A percentile compares a stretch with the other conserved stretches of the same genome.
Evolutionary conservation across 2,113 vertebrate species (phyloP).

Genomic region (Danionella cerebrum): DNA sequence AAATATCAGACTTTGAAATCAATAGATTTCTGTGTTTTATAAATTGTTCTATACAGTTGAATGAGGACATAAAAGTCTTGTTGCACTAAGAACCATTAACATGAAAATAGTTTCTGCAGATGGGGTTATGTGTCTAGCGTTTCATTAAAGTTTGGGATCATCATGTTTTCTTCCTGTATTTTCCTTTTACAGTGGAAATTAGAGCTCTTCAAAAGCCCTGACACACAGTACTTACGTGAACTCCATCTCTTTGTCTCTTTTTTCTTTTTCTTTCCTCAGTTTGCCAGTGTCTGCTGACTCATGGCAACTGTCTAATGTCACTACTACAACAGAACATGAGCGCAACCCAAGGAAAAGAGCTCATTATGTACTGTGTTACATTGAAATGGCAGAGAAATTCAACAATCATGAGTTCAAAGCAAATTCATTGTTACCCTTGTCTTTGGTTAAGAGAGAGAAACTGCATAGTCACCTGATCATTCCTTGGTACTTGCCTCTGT

Average conservation of each 20-base stretch:
- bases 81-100: slow-evolving; percentile 29
- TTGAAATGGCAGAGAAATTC: too few species aligned
- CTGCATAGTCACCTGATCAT: too few species aligned
- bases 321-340: background rate
- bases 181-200: slow-evolving; percentile 15
- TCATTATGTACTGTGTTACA: slow-evolving; percentile 8
- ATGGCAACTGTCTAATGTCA: slow-evolving; percentile 22
- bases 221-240: slow-evolving; percentile 37
- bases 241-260: slow-evolving; percentile 20
- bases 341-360: background rate
- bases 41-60: too few species aligned
- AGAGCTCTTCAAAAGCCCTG: slow-evolving; percentile 24
- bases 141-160: slow-evolving; percentile 29
- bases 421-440: too few species aligned
- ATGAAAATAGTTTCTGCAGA: slow-evolving; percentile 16
- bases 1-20: too few species aligned
- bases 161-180: slow-evolving; percentile 29
- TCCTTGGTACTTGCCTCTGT: too few species aligned
- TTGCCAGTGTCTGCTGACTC: slow-evolving; percentile 11
- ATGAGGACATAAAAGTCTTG: slow-evolving; percentile 1
- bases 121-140: slow-evolving; percentile 5
- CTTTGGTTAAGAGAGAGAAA: too few species aligned
- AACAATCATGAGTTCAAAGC: too few species aligned
- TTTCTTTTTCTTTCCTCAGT: background rate
- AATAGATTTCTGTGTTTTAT: too few species aligned